Evolutionary conservation across 2,113 vertebrate species (phyloP), one percentile per base, ranked within the genome.

Genomic region (Kryptolebias marmoratus): DNA sequence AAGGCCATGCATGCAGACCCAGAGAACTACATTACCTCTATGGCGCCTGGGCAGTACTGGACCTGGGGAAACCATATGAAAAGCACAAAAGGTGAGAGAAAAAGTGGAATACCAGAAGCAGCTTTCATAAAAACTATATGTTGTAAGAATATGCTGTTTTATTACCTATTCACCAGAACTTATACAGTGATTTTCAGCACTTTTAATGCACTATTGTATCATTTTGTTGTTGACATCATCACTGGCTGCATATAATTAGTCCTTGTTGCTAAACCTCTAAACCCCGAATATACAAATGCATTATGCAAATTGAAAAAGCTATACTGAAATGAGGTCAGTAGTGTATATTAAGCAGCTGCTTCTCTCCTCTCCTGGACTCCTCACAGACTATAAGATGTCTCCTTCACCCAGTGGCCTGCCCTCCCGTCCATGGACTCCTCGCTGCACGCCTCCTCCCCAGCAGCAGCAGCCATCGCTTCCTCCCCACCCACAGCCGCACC

Each of bases 1-100:
- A 95, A 92, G 85, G 94, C 93, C 68, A 91, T 95, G 81, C 95
- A 95, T 72, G 95, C 95, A 53, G 95, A 97, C 68, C 94, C 95
- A 0, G 95, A 96, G 36, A 92, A 92, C 73, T 94, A 95, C 78
- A 91, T 95, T 68, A 93, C 94, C 18, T 95, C 95, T 27, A 93
- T 95, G 84, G 92, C 86, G 36, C 86, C 94, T 50, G 96, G 96
- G 85, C 90, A 95, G 92, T 96, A 91, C 79, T 95, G 93, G 93
- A 95, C 94, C 32, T 95, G 94, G 94, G 94, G 93, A 0, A 93
- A 91, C 47, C 91, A 93, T 44, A 91, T 93, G 83, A 91, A 86
- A 85, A 90, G 92, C 74, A 71, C 47, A 62, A 88, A 87, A 88
- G 91, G 91, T 91, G 71, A 62, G 71, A 76, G n/a, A 48, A 60